Percentiles rank a stretch among this genome's conserved stretches.
phyloP scores from a whole-genome alignment of 2,888 invertebrate genomes.

The Pristionchus entomophagus region DNA sequence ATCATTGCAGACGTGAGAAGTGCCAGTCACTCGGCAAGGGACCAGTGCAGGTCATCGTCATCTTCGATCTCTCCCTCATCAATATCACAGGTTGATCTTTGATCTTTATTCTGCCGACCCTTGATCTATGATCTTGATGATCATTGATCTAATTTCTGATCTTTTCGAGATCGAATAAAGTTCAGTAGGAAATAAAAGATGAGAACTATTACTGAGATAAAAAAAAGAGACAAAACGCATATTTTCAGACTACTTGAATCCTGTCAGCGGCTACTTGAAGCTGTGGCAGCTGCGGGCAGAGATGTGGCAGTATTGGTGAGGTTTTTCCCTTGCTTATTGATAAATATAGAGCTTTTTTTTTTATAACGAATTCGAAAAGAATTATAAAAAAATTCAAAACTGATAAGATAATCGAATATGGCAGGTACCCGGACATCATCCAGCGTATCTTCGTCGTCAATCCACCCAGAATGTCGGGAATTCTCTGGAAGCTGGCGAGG shows the following conservation, averaged over 20 bases:
- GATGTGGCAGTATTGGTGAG: constrained; percentile 66
- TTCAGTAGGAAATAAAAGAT: neutral
- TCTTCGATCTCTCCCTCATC: constrained; percentile 62
- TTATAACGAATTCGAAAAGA: too few relatives aligned
- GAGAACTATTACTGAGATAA: neutral
- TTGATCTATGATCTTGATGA: too few relatives aligned
- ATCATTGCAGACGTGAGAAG: constrained; percentile 59
- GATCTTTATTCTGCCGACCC: too few relatives aligned
- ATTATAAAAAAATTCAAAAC: too few relatives aligned
- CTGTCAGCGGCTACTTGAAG: constrained; percentile 66
- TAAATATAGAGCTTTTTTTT: too few relatives aligned
- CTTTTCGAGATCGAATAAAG: too few relatives aligned
- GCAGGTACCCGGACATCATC: constrained; percentile 64
- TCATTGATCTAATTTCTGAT: too few relatives aligned
- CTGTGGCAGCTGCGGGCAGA: constrained; percentile 65
- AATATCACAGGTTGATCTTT: constrained; percentile 57
- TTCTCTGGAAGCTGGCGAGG: constrained; percentile 63
- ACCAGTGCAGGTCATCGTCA: constrained; percentile 66
- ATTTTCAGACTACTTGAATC: constrained; percentile 58
- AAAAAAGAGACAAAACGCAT: neutral
- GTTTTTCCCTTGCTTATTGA: constrained; percentile 14
- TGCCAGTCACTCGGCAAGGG: constrained; percentile 59
- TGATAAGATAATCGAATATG: too few relatives aligned
- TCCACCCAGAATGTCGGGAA: constrained; percentile 59
- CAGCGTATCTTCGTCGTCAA: constrained; percentile 63